Evolutionary conservation across 2,797 vertebrate genomes (phyloP).

Genomic region (Paguma larvata): DNA sequence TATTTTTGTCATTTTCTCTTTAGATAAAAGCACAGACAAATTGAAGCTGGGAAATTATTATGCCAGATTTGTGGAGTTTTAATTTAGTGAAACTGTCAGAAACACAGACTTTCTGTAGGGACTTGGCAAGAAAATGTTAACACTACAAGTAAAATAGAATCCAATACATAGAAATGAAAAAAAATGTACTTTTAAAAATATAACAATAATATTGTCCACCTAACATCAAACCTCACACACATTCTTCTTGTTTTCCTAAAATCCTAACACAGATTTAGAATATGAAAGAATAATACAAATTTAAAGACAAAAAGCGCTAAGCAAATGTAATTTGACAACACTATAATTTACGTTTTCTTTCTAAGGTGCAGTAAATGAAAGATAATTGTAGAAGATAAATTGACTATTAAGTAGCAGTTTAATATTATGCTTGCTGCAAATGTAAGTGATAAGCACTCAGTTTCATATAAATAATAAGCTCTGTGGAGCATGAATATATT

Average conservation of each 20-base stretch:
- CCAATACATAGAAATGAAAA: conserved; percentile 76
- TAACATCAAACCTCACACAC: conserved; percentile 17
- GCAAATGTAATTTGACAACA: conserved; percentile 74
- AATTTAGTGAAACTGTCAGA: conserved; percentile 85
- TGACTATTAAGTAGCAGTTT: conserved; percentile 56
- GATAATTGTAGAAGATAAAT: conserved; percentile 56
- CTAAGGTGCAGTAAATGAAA: conserved; percentile 59
- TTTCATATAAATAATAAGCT: conserved; percentile 57
- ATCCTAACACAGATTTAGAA: conserved; percentile 74
- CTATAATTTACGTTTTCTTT: conserved; percentile 61
- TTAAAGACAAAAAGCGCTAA: conserved; percentile 74
- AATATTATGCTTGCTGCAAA: conserved; percentile 63
- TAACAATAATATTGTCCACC: conserved; percentile 48
- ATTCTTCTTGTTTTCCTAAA: not conserved
- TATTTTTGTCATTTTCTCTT: conserved; percentile 77
- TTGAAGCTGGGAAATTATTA: conserved; percentile 75
- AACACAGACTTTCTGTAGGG: conserved; percentile 80
- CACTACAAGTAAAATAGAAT: conserved; percentile 79
- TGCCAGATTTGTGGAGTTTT: conserved; percentile 77
- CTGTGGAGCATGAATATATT: conserved; percentile 37
- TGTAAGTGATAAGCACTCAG: conserved; percentile 31
- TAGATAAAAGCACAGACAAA: conserved; percentile 82
- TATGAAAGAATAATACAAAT: conserved; percentile 34
- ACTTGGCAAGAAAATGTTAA: conserved; percentile 84
- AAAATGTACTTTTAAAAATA: conserved; percentile 63